Conservation (phyloP, 2,888 invertebrate species). For the Cylindroiulus punctatus region DNA sequence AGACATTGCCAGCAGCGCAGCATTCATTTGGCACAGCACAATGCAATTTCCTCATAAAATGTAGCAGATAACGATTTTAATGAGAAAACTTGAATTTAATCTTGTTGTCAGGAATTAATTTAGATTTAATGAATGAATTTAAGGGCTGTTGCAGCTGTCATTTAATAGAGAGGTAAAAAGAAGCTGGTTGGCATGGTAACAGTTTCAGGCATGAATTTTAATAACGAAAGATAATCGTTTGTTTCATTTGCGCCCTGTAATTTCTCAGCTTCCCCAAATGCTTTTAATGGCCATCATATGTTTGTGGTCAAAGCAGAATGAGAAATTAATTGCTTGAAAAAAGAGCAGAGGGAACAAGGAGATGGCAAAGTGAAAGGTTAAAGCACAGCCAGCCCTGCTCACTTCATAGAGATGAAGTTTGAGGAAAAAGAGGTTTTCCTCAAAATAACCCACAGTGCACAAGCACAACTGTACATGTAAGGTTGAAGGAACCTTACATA, state of each 20-base stretch:
- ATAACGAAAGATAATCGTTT: constrained; percentile 2
- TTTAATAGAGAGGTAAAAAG: constrained; percentile 43
- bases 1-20: not conserved
- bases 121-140: constrained; percentile 44
- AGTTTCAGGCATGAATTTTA: not conserved
- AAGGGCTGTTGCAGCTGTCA: constrained; percentile 45
- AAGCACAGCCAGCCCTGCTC: not conserved
- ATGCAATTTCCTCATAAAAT: not conserved
- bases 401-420: not conserved
- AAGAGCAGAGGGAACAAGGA: not conserved
- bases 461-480: too few relatives aligned
- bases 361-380: not conserved
- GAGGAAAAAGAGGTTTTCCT: not conserved
- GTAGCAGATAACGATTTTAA: constrained; percentile 40
- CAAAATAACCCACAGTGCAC: not conserved
- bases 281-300: constrained; percentile 14
- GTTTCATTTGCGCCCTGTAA: not conserved
- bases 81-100: constrained; percentile 46
- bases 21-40: not conserved
- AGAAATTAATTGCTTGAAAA: constrained; percentile 27
- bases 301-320: not conserved
- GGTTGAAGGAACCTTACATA: too few relatives aligned
- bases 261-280: constrained; percentile 5
- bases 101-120: constrained; percentile 44
- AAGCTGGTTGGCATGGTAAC: constrained; percentile 20